Evolutionary conservation across 2,113 vertebrate genomes (phyloP).

Genomic region (Herpetotheres cachinnans): DNA sequence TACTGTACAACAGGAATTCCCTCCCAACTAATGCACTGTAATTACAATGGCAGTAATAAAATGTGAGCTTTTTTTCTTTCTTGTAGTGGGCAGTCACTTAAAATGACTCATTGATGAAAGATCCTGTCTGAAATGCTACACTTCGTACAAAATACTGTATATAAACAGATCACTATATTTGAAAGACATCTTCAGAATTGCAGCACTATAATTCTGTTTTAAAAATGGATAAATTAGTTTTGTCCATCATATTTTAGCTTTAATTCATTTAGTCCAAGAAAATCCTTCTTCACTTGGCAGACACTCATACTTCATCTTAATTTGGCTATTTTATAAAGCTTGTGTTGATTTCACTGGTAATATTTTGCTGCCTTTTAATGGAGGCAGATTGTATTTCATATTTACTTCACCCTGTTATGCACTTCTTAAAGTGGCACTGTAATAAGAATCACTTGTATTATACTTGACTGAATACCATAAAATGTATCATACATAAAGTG

Average conservation of each 20-base stretch:
- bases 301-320: not conserved
- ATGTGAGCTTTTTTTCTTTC: not conserved
- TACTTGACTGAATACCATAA: not conserved
- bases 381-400: constrained; percentile 7
- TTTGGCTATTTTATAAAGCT: constrained; percentile 7
- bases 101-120: not conserved
- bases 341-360: constrained; percentile 23
- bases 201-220: constrained; percentile 7
- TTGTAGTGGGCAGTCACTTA: not conserved
- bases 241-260: not conserved
- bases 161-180: not conserved
- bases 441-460: not conserved
- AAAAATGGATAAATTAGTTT: not conserved
- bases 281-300: constrained; percentile 16
- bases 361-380: constrained; percentile 32
- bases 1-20: not conserved
- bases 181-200: not conserved
- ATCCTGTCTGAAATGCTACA: not conserved
- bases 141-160: not conserved
- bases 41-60: not conserved
- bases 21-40: not conserved
- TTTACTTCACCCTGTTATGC: not conserved
- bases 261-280: constrained; percentile 21
- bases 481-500: no score
- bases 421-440: not conserved